Evolutionary conservation across 2,113 vertebrate species (phyloP).

Genomic region (Origma solitaria): DNA sequence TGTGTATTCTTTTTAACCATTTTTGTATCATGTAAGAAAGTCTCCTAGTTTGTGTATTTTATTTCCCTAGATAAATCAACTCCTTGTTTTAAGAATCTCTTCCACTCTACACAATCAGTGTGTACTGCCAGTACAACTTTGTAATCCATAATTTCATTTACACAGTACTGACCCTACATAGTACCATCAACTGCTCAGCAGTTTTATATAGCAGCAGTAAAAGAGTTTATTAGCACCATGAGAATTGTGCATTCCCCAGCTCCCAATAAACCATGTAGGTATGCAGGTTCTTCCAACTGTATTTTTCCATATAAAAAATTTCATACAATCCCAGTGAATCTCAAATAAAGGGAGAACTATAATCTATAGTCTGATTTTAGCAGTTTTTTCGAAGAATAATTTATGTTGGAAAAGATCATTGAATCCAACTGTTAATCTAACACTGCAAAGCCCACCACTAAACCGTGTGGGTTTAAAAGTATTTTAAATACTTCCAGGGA

Average conservation of each 20-base stretch:
- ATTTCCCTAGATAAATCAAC: background rate
- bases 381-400: background rate
- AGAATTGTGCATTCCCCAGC: background rate
- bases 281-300: background rate
- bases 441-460: background rate
- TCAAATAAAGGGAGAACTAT: background rate
- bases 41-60: background rate
- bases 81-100: background rate
- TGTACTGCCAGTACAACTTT: background rate
- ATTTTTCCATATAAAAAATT: background rate
- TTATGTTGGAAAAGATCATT: background rate
- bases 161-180: background rate
- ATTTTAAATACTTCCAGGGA: background rate
- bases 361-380: background rate
- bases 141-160: background rate
- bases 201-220: background rate
- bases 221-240: background rate
- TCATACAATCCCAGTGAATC: background rate
- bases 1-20: background rate
- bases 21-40: background rate
- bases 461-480: too few relatives aligned
- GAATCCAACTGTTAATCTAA: background rate
- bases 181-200: background rate
- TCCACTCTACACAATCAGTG: background rate
- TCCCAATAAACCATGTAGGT: background rate